phyloP scores from a whole-genome alignment of 2,797 vertebrate genomes.

The Vipera ursinii region DNA sequence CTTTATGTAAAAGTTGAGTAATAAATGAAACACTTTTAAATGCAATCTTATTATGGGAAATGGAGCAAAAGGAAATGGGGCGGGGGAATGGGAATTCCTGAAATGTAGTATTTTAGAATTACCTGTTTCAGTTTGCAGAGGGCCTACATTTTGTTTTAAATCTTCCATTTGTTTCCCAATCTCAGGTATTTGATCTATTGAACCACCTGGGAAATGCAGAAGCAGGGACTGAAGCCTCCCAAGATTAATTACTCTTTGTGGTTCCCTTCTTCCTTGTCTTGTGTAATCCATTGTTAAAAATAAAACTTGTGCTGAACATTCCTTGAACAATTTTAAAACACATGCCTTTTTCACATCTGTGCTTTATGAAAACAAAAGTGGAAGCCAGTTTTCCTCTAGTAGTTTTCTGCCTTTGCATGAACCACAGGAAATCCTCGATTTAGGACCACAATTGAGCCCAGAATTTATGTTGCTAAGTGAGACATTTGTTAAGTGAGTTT shows the following conservation, averaged over 20 bases:
- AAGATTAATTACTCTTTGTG: not conserved
- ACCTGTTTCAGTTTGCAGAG: not conserved
- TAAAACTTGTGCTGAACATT: not conserved
- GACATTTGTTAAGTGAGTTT: too few species aligned
- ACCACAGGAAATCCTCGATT: too few species aligned
- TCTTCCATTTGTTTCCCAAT: not conserved
- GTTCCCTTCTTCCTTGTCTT: not conserved
- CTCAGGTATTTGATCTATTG: not conserved
- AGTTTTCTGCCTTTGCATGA: not conserved
- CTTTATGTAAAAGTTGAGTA: not conserved
- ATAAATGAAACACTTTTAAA: not conserved
- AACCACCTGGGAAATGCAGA: not conserved
- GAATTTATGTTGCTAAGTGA: too few species aligned
- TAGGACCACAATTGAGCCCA: too few species aligned
- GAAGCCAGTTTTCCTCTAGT: not conserved
- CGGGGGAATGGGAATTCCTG: not conserved
- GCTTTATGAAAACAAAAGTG: not conserved
- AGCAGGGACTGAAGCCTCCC: not conserved
- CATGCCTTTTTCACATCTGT: not conserved
- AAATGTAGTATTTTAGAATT: not conserved
- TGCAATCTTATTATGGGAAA: not conserved
- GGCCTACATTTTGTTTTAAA: not conserved
- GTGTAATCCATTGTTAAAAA: too few species aligned
- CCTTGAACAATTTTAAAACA: not conserved
- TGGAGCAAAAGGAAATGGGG: not conserved